Percentiles rank a stretch among this genome's conserved stretches.
phyloP scores from a whole-genome alignment of 2,888 invertebrate species.

The Sarcophaga subvicina region DNA sequence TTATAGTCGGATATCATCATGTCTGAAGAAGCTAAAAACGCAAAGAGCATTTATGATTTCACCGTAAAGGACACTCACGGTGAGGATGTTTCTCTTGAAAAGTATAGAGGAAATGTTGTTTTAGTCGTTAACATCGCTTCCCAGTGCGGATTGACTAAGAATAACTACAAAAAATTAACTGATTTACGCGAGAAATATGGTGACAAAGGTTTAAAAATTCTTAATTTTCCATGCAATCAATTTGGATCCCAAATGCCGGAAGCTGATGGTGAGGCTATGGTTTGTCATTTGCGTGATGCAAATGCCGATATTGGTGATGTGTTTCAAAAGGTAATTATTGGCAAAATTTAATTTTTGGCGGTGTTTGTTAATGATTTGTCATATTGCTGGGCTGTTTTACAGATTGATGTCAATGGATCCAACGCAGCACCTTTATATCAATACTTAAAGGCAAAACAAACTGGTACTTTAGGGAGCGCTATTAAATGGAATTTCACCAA shows the following conservation, averaged over 20 bases:
- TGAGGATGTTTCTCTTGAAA: slow-evolving; percentile 86
- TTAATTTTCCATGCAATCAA: slow-evolving; percentile 94
- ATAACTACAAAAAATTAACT: slow-evolving; percentile 90
- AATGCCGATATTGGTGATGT: slow-evolving; percentile 85
- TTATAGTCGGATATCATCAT: slow-evolving; percentile 77
- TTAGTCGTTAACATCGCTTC: slow-evolving; percentile 95
- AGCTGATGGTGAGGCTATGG: slow-evolving; percentile 85
- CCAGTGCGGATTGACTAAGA: slow-evolving; percentile 90
- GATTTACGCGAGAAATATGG: slow-evolving; percentile 87
- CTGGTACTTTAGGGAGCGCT: slow-evolving; percentile 79
- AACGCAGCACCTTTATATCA: slow-evolving; percentile 80
- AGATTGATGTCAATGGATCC: slow-evolving; percentile 81
- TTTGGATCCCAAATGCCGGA: slow-evolving; percentile 89
- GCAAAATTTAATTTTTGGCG: background rate
- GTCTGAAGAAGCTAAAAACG: slow-evolving; percentile 79
- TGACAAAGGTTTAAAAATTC: slow-evolving; percentile 85
- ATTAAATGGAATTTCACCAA: slow-evolving; percentile 82
- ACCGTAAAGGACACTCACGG: slow-evolving; percentile 89
- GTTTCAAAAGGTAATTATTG: slow-evolving; percentile 84
- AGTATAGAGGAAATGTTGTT: slow-evolving; percentile 87
- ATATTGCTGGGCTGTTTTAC: background rate
- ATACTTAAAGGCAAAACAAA: slow-evolving; percentile 80
- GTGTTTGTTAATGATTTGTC: background rate
- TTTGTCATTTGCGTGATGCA: slow-evolving; percentile 83
- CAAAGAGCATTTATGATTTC: slow-evolving; percentile 88